phyloP scores from a whole-genome alignment of 2,797 vertebrate species.

The Fistularia tabacaria region DNA sequence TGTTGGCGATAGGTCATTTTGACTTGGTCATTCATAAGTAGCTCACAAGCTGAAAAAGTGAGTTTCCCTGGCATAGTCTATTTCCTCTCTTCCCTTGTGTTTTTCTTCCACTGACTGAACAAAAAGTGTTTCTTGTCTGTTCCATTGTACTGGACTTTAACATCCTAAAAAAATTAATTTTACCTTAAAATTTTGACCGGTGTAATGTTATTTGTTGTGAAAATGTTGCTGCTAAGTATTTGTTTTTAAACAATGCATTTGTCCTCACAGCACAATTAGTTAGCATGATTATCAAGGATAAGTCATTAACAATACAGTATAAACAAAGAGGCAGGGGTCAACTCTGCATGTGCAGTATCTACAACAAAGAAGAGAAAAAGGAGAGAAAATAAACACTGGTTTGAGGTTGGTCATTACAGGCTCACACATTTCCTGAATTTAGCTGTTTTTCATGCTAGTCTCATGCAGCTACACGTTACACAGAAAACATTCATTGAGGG shows the following conservation, averaged over 20 bases:
- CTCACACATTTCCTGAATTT: conserved; percentile 5
- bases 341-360: conserved; percentile 30
- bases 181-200: too few species aligned
- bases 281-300: conserved; percentile 61
- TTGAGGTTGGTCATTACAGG: conserved; percentile 36
- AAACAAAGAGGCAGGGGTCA: conserved; percentile 55
- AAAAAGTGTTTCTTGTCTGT: too few species aligned
- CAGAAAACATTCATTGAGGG: conserved; percentile 9
- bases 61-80: too few species aligned
- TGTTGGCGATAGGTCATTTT: too few species aligned
- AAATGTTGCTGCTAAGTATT: conserved; percentile 14
- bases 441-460: conserved; percentile 23
- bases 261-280: conserved; percentile 53
- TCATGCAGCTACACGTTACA: conserved; percentile 17
- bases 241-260: too few species aligned
- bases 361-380: conserved; percentile 14
- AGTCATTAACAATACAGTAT: conserved; percentile 69
- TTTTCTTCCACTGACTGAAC: too few species aligned
- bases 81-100: too few species aligned
- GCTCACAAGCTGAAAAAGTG: too few species aligned
- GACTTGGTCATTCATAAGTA: too few species aligned
- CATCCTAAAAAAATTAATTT: too few species aligned
- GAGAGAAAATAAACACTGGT: conserved; percentile 38
- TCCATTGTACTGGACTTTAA: too few species aligned
- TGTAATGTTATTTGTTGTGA: too few species aligned